phyloP scores from a whole-genome alignment of 2,797 vertebrate species.

The Scomberomorus guttatus region DNA sequence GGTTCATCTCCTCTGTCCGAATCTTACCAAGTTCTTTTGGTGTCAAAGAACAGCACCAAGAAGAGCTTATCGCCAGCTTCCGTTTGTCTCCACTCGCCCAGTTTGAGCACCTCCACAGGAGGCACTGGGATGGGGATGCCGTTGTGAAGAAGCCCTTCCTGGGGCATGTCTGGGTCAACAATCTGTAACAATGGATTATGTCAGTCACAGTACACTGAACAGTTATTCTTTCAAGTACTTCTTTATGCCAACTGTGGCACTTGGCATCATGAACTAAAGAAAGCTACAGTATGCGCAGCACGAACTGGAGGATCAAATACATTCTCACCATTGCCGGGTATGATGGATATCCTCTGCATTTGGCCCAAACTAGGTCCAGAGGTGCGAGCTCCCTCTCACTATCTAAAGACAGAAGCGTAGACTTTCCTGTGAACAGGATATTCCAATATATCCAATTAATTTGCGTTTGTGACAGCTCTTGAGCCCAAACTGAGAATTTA shows the following conservation, averaged over 20 bases:
- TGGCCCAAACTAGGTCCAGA: slow-evolving; percentile 98
- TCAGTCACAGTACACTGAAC: slow-evolving; percentile 25
- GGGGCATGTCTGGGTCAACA: slow-evolving; percentile 97
- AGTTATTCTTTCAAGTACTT: slow-evolving; percentile 14
- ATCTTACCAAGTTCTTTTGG: slow-evolving; percentile 98
- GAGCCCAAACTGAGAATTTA: slow-evolving; percentile 29
- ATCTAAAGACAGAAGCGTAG: slow-evolving; percentile 90
- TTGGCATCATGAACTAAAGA: not conserved
- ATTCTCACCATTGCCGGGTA: slow-evolving; percentile 96
- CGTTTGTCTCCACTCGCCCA: slow-evolving; percentile 91
- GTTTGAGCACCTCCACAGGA: slow-evolving; percentile 94
- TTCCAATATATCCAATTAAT: slow-evolving; percentile 50
- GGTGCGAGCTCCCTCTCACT: slow-evolving; percentile 90
- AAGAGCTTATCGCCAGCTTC: slow-evolving; percentile 95
- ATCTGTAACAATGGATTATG: slow-evolving; percentile 84
- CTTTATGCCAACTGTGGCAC: slow-evolving; percentile 13
- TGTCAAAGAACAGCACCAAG: slow-evolving; percentile 99
- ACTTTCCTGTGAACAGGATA: slow-evolving; percentile 87
- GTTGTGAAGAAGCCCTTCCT: slow-evolving; percentile 97
- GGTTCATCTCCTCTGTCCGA: slow-evolving; percentile 4
- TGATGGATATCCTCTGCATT: slow-evolving; percentile 98
- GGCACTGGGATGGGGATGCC: slow-evolving; percentile 98
- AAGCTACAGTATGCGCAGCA: not conserved
- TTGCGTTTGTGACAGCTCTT: slow-evolving; percentile 23
- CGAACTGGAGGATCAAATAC: slow-evolving; percentile 12